phyloP scores from a whole-genome alignment of 2,113 vertebrate species.

The Equus przewalskii region DNA sequence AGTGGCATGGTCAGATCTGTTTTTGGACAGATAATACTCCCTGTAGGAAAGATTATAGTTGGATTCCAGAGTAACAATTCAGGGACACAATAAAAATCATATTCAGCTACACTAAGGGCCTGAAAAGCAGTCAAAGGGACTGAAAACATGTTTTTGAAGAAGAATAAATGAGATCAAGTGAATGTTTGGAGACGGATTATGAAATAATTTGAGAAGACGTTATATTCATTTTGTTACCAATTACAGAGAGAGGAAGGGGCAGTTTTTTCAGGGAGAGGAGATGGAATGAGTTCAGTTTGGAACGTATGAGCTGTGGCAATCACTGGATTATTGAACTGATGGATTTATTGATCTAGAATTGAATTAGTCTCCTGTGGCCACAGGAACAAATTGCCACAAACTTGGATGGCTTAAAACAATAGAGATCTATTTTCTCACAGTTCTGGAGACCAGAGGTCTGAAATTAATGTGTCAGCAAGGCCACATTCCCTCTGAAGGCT shows the following conservation, averaged over 20 bases:
- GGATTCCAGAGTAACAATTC: background rate
- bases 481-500: background rate
- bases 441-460: background rate
- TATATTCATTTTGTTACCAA: background rate
- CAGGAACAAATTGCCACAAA: background rate
- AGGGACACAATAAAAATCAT: background rate
- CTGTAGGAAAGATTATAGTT: background rate
- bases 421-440: background rate
- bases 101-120: background rate
- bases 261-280: background rate
- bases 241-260: background rate
- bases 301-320: background rate
- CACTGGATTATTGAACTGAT: background rate
- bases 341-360: conserved; percentile 22
- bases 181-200: background rate
- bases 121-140: background rate
- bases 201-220: conserved; percentile 11
- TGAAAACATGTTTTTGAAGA: background rate
- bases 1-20: background rate
- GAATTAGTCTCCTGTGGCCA: background rate
- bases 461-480: background rate
- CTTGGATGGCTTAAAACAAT: background rate
- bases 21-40: background rate
- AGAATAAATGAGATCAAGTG: background rate
- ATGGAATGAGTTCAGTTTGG: background rate